phyloP scores from a whole-genome alignment of 23 tunicate species.

The Corella eumyota region DNA sequence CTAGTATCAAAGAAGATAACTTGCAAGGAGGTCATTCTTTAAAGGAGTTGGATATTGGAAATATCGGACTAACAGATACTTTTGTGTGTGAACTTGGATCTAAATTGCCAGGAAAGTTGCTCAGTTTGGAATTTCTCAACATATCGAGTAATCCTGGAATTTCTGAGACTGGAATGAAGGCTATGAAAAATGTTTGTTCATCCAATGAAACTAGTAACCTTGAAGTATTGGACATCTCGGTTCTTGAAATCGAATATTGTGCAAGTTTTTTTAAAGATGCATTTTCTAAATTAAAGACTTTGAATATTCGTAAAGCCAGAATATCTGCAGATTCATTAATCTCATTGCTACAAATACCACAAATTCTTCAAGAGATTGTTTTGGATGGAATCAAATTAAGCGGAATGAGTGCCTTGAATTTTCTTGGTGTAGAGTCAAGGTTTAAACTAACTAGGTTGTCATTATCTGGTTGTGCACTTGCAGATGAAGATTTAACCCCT shows the following conservation, averaged over 20 bases:
- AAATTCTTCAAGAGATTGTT: slow-evolving; percentile 1
- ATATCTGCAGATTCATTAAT: background rate
- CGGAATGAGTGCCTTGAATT: slow-evolving; percentile 9
- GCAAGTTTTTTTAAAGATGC: slow-evolving; percentile 1
- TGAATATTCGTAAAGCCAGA: slow-evolving; percentile 22
- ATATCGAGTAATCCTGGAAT: slow-evolving; percentile 45
- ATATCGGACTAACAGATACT: slow-evolving; percentile 16
- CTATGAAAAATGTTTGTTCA: slow-evolving; percentile 10
- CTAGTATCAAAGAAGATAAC: background rate
- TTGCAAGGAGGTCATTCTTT: background rate
- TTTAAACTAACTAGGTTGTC: slow-evolving; percentile 11
- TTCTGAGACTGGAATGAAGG: slow-evolving; percentile 9
- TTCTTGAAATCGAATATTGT: slow-evolving; percentile 3
- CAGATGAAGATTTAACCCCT: slow-evolving; percentile 38
- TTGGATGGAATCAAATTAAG: slow-evolving; percentile 56
- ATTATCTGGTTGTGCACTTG: slow-evolving; percentile 46
- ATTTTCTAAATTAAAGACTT: slow-evolving; percentile 3
- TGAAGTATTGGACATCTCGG: background rate
- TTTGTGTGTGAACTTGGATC: slow-evolving; percentile 6
- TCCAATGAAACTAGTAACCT: too few relatives aligned
- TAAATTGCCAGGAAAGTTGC: slow-evolving; percentile 8
- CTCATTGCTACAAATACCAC: slow-evolving; percentile 8
- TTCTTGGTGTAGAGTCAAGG: slow-evolving; percentile 1
- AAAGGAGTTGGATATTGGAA: slow-evolving; percentile 11
- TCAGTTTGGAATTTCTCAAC: slow-evolving; percentile 23